These are phyloP conservation scores for Lasioglossum albipes DNA, from an alignment of 1,140 invertebrate genomes.

Conservation along the genomic window DNA sequence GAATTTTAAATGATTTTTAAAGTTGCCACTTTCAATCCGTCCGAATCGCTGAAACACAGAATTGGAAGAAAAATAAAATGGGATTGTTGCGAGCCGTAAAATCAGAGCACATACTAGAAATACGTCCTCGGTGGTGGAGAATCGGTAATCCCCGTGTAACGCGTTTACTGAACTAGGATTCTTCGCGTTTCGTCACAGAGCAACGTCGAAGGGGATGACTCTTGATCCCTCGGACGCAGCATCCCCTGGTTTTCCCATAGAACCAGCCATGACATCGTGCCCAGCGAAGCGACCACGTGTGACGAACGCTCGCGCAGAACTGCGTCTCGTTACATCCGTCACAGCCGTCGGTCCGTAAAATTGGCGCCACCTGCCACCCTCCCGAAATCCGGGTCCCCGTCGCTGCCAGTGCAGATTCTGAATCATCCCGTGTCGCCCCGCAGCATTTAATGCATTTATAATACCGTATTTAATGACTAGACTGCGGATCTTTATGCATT, in stretches of 20 bases:
- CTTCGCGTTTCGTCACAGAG: slow-evolving; percentile 2
- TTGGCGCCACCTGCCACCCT: slow-evolving; percentile 80
- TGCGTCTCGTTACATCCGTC: slow-evolving; percentile 77
- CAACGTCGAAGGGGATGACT: slow-evolving; percentile 38
- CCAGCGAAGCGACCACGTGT: slow-evolving; percentile 75
- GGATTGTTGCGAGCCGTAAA: too few relatives aligned
- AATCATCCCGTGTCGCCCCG: slow-evolving; percentile 63
- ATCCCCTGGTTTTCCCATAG: slow-evolving; percentile 66
- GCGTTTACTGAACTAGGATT: background rate
- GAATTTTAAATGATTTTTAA: too few relatives aligned
- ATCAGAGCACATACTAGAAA: background rate
- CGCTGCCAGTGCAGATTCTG: slow-evolving; percentile 53
- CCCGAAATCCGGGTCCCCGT: slow-evolving; percentile 54
- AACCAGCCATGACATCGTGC: slow-evolving; percentile 74
- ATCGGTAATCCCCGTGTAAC: background rate
- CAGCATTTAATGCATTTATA: slow-evolving; percentile 78
- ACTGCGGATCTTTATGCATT: too few relatives aligned
- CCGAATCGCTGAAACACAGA: too few relatives aligned
- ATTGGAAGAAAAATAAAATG: too few relatives aligned
- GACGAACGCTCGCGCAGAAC: slow-evolving; percentile 63
- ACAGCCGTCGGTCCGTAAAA: slow-evolving; percentile 79
- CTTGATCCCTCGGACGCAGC: slow-evolving; percentile 11
- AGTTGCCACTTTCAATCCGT: too few relatives aligned
- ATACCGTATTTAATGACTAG: slow-evolving; percentile 72
- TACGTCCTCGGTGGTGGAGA: background rate